Percentiles rank a stretch among this genome's conserved stretches.
Conservation (phyloP, 2,888 invertebrate species). For the Keiferia lycopersicella region DNA sequence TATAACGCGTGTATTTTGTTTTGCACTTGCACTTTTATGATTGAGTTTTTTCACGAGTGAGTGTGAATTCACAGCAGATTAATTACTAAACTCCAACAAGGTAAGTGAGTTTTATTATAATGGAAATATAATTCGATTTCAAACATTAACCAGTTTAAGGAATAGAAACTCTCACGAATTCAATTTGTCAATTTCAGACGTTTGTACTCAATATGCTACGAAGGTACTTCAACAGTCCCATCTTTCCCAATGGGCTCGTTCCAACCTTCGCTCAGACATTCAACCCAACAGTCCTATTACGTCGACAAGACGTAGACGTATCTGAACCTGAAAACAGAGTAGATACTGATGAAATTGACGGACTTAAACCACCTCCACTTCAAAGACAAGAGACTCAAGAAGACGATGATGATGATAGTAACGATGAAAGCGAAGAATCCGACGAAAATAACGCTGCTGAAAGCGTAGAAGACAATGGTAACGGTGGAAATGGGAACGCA, state of each 20-base stretch:
- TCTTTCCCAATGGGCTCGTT: neutral
- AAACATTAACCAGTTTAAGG: too few species aligned
- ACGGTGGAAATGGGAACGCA: constrained; percentile 39
- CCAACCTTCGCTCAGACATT: neutral
- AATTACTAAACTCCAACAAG: constrained; percentile 19
- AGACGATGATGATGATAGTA: constrained; percentile 36
- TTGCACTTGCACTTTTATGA: neutral
- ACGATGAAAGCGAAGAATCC: constrained; percentile 36
- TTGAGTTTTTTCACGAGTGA: neutral
- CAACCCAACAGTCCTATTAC: constrained; percentile 33
- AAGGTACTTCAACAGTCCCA: constrained; percentile 31
- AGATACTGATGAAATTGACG: constrained; percentile 45
- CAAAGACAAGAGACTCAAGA: constrained; percentile 52
- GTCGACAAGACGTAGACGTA: constrained; percentile 45
- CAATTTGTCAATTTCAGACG: constrained; percentile 28
- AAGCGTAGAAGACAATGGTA: constrained; percentile 31
- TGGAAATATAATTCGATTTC: neutral
- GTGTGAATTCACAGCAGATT: constrained; percentile 1
- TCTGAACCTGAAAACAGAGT: constrained; percentile 49
- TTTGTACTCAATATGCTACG: constrained; percentile 35
- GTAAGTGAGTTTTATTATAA: neutral
- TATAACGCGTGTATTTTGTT: neutral
- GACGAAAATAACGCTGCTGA: constrained; percentile 37
- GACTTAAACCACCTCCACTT: constrained; percentile 50
- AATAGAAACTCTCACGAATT: too few species aligned